Conservation (phyloP, 2,113 vertebrate species). For the Rhipidura dahli region DNA sequence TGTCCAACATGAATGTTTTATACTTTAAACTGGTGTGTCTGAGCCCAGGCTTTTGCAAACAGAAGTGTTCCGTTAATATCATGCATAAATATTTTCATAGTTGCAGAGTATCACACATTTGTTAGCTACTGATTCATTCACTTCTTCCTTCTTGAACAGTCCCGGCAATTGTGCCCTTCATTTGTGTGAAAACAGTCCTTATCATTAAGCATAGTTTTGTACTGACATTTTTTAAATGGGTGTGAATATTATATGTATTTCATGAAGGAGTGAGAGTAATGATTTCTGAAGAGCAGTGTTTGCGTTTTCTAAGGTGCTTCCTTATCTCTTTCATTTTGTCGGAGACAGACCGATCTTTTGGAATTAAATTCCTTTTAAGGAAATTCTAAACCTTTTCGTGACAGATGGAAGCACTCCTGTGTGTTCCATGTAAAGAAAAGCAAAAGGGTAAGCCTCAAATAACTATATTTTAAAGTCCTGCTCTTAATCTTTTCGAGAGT, state of each 20-base stretch:
- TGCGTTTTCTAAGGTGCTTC: neutral
- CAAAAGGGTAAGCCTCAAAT: neutral
- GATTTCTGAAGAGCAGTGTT: neutral
- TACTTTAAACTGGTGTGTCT: neutral
- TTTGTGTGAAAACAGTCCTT: neutral
- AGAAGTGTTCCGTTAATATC: neutral
- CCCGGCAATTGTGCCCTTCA: neutral
- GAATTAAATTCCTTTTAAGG: neutral
- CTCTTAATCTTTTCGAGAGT: neutral
- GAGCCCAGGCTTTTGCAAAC: neutral
- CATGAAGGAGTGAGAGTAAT: neutral
- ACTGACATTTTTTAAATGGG: neutral
- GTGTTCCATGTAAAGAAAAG: neutral
- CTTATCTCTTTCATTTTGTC: neutral
- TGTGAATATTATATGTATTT: neutral
- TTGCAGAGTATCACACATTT: neutral
- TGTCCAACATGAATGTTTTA: neutral
- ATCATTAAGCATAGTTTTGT: neutral
- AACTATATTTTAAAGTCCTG: neutral
- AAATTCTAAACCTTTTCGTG: neutral
- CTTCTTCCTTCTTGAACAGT: neutral
- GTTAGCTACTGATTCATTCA: neutral
- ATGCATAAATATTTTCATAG: neutral
- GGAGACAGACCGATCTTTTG: rapidly evolving
- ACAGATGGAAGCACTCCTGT: neutral